Percentiles rank a stretch among this genome's conserved stretches.
Conservation (phyloP, 1,140 invertebrate species). For the Drosophila leontia region DNA sequence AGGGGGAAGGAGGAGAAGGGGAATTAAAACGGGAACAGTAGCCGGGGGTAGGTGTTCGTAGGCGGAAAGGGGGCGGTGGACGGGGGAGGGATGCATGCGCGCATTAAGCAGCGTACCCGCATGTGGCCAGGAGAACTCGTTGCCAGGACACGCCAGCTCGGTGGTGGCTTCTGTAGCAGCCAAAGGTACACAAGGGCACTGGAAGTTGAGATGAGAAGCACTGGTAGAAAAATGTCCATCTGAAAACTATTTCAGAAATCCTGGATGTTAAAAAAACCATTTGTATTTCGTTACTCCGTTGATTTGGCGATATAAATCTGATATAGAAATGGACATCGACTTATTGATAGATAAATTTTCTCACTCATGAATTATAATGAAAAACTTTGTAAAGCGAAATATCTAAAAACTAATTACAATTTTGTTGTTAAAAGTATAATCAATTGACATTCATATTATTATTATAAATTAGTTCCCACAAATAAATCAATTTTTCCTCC, state of each 20-base stretch:
- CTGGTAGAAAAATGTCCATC: slow-evolving; percentile 1
- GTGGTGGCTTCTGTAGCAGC: slow-evolving; percentile 64
- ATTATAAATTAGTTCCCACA: not conserved
- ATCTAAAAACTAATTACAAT: no score
- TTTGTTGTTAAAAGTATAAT: no score
- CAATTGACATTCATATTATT: not conserved
- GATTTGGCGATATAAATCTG: not conserved
- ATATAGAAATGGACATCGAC: no score
- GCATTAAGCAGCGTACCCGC: slow-evolving; percentile 60
- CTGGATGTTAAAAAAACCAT: not conserved
- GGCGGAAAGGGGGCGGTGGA: not conserved
- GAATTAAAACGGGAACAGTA: slow-evolving; percentile 20
- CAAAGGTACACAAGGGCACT: slow-evolving; percentile 63
- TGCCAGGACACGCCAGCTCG: slow-evolving; percentile 48
- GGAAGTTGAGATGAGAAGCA: slow-evolving; percentile 18
- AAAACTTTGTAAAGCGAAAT: no score
- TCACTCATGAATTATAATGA: no score
- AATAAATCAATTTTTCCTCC: not conserved
- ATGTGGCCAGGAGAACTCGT: slow-evolving; percentile 58
- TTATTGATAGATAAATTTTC: no score
- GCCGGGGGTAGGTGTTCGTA: slow-evolving; percentile 28
- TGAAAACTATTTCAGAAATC: not conserved
- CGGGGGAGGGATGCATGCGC: slow-evolving; percentile 30
- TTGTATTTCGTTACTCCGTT: not conserved
- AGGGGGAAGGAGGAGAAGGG: not conserved